Conservation (phyloP, 1,140 invertebrate genomes). For the Drosophila grimshawi region DNA sequence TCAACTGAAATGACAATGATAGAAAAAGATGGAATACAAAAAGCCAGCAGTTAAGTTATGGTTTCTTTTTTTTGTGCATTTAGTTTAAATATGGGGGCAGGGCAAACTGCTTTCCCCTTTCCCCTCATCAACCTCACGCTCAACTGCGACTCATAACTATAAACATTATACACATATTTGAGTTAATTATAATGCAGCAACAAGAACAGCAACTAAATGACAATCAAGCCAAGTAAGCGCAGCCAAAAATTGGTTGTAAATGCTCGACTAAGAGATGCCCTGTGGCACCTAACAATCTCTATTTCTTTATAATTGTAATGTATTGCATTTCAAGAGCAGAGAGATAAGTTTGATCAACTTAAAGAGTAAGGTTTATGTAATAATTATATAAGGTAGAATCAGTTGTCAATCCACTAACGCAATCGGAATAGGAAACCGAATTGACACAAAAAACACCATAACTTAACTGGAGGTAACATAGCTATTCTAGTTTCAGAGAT, state of each 20-base stretch:
- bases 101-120: no score
- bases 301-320: no score
- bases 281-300: background rate
- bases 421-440: no score
- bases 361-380: no score
- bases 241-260: background rate
- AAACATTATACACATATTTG: conserved; percentile 79
- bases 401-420: no score
- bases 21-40: conserved; percentile 35
- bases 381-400: no score
- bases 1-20: conserved; percentile 48
- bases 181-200: conserved; percentile 77
- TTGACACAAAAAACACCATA: no score
- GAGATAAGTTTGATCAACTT: no score
- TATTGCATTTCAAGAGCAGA: no score
- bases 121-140: conserved; percentile 17
- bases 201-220: conserved; percentile 41
- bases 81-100: conserved; percentile 69
- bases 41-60: conserved; percentile 37
- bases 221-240: conserved; percentile 34
- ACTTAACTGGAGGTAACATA: no score
- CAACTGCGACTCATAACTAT: conserved; percentile 64
- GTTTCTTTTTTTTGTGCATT: conserved; percentile 45
- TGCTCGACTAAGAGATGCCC: background rate
- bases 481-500: no score